These are phyloP conservation scores for Choreutis nemorana DNA, from an alignment of 2,888 invertebrate species.

Conservation along the genomic window DNA sequence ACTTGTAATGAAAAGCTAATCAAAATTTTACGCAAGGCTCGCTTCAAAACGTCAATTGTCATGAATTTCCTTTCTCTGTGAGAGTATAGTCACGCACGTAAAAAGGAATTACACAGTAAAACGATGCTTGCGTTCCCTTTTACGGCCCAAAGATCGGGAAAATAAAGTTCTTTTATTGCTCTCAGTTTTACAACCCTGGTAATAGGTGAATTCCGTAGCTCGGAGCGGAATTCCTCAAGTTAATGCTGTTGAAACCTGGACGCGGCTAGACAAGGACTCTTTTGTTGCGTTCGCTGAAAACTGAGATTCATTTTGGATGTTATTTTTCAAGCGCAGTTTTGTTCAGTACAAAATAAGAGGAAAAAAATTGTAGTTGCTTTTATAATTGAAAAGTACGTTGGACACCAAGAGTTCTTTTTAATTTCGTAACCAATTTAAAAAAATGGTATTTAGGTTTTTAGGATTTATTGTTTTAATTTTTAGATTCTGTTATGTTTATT, in stretches of 20 bases:
- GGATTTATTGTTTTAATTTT: too few species aligned
- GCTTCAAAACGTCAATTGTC: slow-evolving; percentile 12
- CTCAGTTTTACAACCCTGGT: slow-evolving; percentile 36
- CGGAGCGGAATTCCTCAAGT: slow-evolving; percentile 19
- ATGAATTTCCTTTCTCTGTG: slow-evolving; percentile 27
- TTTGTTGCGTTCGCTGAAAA: too few species aligned
- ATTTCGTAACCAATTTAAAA: too few species aligned
- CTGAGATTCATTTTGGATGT: too few species aligned
- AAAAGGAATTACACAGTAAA: slow-evolving; percentile 46
- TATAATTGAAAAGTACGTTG: too few species aligned
- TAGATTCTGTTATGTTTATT: too few species aligned
- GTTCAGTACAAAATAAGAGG: too few species aligned
- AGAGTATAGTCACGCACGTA: slow-evolving; percentile 29
- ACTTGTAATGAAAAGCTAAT: slow-evolving; percentile 23
- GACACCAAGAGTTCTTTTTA: too few species aligned
- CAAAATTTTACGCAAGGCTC: slow-evolving; percentile 27
- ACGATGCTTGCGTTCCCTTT: slow-evolving; percentile 44
- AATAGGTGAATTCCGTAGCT: slow-evolving; percentile 36
- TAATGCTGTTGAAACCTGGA: slow-evolving; percentile 12
- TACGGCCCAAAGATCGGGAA: slow-evolving; percentile 40
- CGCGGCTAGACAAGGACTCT: slow-evolving; percentile 4
- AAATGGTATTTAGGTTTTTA: too few species aligned
- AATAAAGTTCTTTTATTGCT: slow-evolving; percentile 52
- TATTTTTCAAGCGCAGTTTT: too few species aligned
- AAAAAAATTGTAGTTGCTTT: too few species aligned